Percentiles rank a stretch among this genome's conserved stretches.
Evolutionary conservation across 1,140 invertebrate species (phyloP).

Genomic region (Scaptomyza montana): DNA sequence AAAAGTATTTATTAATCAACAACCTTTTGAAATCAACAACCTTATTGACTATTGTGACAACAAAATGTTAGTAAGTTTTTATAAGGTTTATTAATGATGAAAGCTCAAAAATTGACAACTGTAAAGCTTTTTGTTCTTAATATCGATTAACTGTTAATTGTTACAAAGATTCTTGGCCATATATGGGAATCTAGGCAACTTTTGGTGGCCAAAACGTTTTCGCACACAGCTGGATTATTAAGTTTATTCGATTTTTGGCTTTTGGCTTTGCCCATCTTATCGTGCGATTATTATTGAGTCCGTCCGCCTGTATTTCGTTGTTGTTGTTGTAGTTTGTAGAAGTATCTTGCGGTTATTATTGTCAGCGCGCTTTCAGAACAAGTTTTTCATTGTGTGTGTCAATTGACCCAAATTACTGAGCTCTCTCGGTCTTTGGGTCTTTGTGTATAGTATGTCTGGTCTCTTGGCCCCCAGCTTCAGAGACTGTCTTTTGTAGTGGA

Average conservation of each 20-base stretch:
- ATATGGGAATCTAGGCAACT: too few relatives aligned
- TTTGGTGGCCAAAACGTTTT: too few relatives aligned
- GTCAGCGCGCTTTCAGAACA: conserved; percentile 50
- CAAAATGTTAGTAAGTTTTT: too few relatives aligned
- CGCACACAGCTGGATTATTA: too few relatives aligned
- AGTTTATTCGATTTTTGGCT: neutral
- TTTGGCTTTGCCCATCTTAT: conserved; percentile 1
- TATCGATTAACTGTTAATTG: conserved; percentile 6
- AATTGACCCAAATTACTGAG: conserved; percentile 53
- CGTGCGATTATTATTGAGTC: conserved; percentile 17
- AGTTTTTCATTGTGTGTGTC: conserved; percentile 45
- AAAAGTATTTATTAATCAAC: too few relatives aligned
- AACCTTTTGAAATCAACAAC: neutral
- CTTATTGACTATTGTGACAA: neutral
- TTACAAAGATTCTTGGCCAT: conserved; percentile 1
- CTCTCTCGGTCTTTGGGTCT: conserved; percentile 33
- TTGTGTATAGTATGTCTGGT: neutral
- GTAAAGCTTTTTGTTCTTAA: neutral
- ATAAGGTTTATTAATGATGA: neutral
- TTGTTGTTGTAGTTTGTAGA: conserved; percentile 4
- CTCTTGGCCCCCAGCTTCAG: neutral
- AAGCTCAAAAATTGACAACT: neutral
- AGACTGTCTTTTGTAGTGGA: conserved; percentile 32
- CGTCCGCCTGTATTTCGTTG: neutral
- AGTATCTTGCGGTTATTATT: conserved; percentile 47